phyloP scores from a whole-genome alignment of 2,888 invertebrate species.

The Drosophila longiperda region DNA sequence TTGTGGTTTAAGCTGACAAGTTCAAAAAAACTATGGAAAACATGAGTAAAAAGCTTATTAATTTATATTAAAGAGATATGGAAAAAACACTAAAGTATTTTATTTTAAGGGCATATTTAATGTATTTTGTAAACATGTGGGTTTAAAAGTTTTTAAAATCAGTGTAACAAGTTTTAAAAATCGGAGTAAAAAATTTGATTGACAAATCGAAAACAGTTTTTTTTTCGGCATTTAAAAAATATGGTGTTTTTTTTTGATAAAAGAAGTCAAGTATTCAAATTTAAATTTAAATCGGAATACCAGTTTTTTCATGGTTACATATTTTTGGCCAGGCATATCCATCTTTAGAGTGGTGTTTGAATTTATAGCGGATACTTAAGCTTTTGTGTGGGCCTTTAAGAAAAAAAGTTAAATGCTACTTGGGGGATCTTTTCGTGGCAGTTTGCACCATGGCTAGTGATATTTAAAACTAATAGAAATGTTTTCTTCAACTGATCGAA shows the following conservation, averaged over 20 bases:
- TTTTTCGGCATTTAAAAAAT: neutral
- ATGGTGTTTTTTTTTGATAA: neutral
- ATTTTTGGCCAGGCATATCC: neutral
- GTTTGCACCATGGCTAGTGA: neutral
- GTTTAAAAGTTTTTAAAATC: neutral
- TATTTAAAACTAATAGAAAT: no score
- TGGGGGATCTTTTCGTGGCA: neutral
- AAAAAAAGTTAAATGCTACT: neutral
- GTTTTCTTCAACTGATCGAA: neutral
- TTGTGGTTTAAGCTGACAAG: constrained; percentile 80
- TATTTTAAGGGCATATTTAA: neutral
- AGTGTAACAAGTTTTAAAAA: neutral
- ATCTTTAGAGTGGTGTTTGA: neutral
- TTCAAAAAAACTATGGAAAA: constrained; percentile 72
- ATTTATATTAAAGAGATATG: constrained; percentile 69
- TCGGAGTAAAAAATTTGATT: neutral
- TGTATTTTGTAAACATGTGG: neutral
- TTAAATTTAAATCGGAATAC: neutral
- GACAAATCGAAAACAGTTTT: neutral
- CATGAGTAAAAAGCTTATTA: constrained; percentile 74
- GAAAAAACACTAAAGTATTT: constrained; percentile 12
- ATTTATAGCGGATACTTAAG: neutral
- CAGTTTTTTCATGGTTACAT: neutral
- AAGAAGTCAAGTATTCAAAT: neutral
- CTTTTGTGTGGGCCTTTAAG: neutral